A percentile compares a stretch with the other conserved stretches of the same genome.
Evolutionary conservation across 2,888 invertebrate genomes (phyloP).

Genomic region (Caenorhabditis sp.): DNA sequence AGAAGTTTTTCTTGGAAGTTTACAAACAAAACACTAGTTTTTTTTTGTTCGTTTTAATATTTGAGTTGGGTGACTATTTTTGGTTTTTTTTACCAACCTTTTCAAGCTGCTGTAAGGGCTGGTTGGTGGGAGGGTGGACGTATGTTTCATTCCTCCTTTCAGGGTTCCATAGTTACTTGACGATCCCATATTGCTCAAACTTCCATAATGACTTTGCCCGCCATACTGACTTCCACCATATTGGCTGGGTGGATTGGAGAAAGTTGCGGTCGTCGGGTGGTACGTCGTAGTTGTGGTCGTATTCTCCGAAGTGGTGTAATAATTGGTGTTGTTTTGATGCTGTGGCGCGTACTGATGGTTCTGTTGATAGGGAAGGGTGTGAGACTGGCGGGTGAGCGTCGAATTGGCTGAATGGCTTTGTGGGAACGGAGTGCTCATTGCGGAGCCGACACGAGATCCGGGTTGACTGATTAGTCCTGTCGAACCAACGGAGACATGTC

Average conservation of each 20-base stretch:
- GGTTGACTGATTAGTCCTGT: slow-evolving; percentile 63
- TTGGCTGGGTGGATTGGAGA: slow-evolving; percentile 28
- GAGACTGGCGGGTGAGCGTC: slow-evolving; percentile 44
- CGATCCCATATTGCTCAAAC: slow-evolving; percentile 47
- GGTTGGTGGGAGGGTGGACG: slow-evolving; percentile 63
- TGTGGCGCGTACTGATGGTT: slow-evolving; percentile 26
- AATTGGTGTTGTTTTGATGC: slow-evolving; percentile 55
- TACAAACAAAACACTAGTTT: too few species aligned
- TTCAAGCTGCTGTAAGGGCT: slow-evolving; percentile 67
- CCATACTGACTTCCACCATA: slow-evolving; percentile 38
- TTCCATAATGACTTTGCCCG: slow-evolving; percentile 50
- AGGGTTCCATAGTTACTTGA: slow-evolving; percentile 53
- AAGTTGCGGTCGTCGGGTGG: slow-evolving; percentile 42
- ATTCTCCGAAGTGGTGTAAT: slow-evolving; percentile 56
- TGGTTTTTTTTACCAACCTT: slow-evolving; percentile 41
- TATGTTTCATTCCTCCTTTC: slow-evolving; percentile 59
- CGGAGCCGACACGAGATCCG: slow-evolving; percentile 50
- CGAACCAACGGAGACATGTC: slow-evolving; percentile 55
- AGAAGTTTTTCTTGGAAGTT: background rate
- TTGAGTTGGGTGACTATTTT: too few species aligned
- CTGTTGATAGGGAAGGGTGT: slow-evolving; percentile 52
- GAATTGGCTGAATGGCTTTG: slow-evolving; percentile 44
- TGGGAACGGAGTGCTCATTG: slow-evolving; percentile 50
- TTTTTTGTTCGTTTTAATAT: too few species aligned
- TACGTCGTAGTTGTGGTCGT: slow-evolving; percentile 45